Evolutionary conservation across 2,797 vertebrate genomes (phyloP).

Genomic region (Bradypodion ventrale): DNA sequence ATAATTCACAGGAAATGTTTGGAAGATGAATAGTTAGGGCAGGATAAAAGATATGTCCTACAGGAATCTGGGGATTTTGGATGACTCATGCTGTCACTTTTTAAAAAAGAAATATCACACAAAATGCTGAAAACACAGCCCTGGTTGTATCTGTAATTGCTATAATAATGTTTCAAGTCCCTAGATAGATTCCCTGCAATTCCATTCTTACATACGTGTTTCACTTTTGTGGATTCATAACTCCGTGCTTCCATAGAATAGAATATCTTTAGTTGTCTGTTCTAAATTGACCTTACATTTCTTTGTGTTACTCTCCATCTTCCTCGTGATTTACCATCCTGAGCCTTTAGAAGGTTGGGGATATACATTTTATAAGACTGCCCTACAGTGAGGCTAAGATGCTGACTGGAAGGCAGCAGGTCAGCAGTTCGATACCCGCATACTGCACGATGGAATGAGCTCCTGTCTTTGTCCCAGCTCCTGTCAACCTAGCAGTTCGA

Average conservation of each 20-base stretch:
- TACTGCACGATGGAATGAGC: too few relatives aligned
- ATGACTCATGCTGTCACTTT: constrained; percentile 5
- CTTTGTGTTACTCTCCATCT: background rate
- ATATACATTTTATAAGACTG: background rate
- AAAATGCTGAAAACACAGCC: background rate
- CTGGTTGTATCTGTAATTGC: constrained; percentile 1
- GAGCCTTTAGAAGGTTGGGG: background rate
- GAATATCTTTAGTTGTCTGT: background rate
- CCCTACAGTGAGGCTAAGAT: background rate
- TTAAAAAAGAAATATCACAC: constrained; percentile 5
- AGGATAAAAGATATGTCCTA: background rate
- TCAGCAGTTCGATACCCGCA: too few relatives aligned
- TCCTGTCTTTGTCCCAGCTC: too few relatives aligned
- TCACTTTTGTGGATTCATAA: constrained; percentile 9
- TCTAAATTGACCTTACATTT: background rate
- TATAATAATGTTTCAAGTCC: constrained; percentile 40
- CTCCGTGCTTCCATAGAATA: constrained; percentile 2
- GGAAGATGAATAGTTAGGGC: background rate
- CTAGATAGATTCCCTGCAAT: constrained; percentile 50
- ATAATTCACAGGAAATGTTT: background rate
- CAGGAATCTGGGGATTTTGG: background rate
- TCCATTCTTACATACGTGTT: constrained; percentile 23
- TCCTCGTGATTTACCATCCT: background rate
- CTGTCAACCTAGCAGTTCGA: too few relatives aligned
- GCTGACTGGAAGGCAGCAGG: too few relatives aligned